Conservation (phyloP, 2,113 vertebrate species). For the Sturnus vulgaris region DNA sequence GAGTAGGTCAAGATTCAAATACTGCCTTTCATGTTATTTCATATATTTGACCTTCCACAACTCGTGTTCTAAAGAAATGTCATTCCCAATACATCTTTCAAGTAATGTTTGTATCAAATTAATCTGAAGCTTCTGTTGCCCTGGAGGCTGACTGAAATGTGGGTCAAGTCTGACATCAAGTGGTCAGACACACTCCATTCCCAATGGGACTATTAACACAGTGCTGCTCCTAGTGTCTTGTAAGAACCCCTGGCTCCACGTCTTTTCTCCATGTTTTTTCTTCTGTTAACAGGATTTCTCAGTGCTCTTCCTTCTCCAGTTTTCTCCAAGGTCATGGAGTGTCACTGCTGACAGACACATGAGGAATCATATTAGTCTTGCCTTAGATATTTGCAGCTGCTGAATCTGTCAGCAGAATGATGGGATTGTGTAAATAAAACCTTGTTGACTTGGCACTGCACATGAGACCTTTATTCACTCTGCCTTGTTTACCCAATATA, state of each 20-base stretch:
- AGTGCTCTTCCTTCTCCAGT: neutral
- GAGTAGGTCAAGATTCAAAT: constrained; percentile 29
- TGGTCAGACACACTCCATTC: constrained; percentile 36
- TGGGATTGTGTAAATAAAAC: neutral
- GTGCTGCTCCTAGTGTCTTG: neutral
- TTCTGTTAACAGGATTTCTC: neutral
- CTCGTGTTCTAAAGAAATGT: neutral
- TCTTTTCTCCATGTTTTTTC: neutral
- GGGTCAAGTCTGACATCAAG: constrained; percentile 68
- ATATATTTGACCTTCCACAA: neutral
- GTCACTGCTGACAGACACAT: neutral
- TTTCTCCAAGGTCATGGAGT: neutral
- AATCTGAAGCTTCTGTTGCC: constrained; percentile 1
- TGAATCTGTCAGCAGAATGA: neutral
- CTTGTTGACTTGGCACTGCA: neutral
- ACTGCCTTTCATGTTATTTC: neutral
- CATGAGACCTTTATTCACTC: neutral
- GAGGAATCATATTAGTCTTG: neutral
- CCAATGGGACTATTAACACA: constrained; percentile 7
- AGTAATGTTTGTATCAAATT: neutral
- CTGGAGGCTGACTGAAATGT: constrained; percentile 34
- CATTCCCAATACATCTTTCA: neutral
- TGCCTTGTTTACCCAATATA: neutral
- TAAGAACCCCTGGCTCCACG: neutral
- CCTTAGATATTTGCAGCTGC: neutral